A percentile compares a stretch with the other conserved stretches of the same genome.
phyloP scores from a whole-genome alignment of 2,888 invertebrate genomes.

The Lasioglossum malachurum region DNA sequence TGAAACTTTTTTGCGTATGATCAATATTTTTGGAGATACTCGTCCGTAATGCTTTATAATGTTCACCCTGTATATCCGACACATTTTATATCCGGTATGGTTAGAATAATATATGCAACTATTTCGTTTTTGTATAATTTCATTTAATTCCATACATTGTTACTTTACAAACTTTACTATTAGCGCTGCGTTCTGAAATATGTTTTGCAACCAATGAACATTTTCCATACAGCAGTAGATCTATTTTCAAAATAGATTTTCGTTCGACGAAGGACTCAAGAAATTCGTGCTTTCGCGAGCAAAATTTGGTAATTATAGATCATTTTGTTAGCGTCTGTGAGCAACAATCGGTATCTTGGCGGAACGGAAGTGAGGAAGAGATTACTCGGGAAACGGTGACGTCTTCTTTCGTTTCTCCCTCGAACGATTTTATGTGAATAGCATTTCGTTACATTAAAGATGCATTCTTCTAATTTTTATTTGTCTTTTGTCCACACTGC shows the following conservation, averaged over 20 bases:
- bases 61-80: too few relatives aligned
- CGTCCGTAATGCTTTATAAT: too few relatives aligned
- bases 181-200: too few relatives aligned
- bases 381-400: constrained; percentile 55
- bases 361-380: constrained; percentile 51
- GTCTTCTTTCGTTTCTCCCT: constrained; percentile 32
- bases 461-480: constrained; percentile 6
- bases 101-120: too few relatives aligned
- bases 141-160: background rate
- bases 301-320: constrained; percentile 17
- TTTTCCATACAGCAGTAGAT: background rate
- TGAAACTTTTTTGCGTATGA: too few relatives aligned
- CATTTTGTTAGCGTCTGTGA: constrained; percentile 1
- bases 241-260: background rate
- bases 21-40: too few relatives aligned
- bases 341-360: constrained; percentile 46
- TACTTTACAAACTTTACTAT: background rate
- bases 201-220: background rate
- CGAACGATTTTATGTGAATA: background rate
- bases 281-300: background rate
- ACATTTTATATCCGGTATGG: too few relatives aligned
- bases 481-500: background rate
- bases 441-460: background rate
- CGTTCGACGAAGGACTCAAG: background rate
- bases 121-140: background rate